Evolutionary conservation across 1,140 invertebrate genomes (phyloP).

Genomic region (Spodoptera frugiperda): DNA sequence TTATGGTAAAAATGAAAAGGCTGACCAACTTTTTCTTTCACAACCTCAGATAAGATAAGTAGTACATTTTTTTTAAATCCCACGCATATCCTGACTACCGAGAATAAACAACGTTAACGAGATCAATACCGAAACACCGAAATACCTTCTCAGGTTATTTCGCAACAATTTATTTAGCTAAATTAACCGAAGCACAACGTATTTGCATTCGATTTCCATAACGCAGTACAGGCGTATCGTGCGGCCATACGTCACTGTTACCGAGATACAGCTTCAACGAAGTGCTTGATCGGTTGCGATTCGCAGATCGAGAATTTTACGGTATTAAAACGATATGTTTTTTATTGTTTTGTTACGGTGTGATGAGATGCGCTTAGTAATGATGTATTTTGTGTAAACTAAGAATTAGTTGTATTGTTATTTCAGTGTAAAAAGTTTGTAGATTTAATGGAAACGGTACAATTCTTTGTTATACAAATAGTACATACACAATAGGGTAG

Average conservation of each 20-base stretch:
- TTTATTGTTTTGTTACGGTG: constrained; percentile 2
- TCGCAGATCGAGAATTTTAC: constrained; percentile 54
- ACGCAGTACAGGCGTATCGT: constrained; percentile 74
- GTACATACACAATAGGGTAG: no score
- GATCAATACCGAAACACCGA: constrained; percentile 78
- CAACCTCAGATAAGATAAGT: not conserved
- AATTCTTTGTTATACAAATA: no score
- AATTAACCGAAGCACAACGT: constrained; percentile 78
- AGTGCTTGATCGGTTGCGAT: constrained; percentile 69
- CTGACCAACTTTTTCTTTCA: no score
- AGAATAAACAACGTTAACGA: constrained; percentile 73
- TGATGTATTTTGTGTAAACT: not conserved
- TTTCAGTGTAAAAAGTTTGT: no score
- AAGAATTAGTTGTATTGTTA: no score
- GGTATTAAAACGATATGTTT: constrained; percentile 29
- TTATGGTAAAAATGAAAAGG: no score
- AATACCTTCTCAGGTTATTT: constrained; percentile 68
- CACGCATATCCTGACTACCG: constrained; percentile 58
- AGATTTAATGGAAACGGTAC: no score
- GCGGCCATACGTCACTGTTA: constrained; percentile 79
- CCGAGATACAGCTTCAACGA: constrained; percentile 63
- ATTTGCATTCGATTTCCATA: constrained; percentile 87
- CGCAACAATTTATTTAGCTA: constrained; percentile 83
- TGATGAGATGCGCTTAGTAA: no score
- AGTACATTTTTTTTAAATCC: constrained; percentile 18